Conservation (phyloP, 2,797 vertebrate species). For the Decapterus maruadsi region DNA sequence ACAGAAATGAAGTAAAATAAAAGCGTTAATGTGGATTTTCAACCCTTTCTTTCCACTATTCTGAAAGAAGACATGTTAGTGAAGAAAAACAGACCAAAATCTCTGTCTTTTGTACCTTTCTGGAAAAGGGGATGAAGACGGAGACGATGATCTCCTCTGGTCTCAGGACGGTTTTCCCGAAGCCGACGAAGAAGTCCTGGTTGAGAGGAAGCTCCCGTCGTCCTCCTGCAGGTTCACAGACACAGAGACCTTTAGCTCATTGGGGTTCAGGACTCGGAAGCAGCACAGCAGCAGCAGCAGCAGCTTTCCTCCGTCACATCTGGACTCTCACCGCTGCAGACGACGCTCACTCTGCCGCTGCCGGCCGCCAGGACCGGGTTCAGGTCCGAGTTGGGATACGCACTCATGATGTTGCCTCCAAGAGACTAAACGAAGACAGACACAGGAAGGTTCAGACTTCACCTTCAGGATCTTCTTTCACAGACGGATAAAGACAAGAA, state of each 20-base stretch:
- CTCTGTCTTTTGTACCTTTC: slow-evolving; percentile 77
- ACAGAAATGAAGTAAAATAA: too few relatives aligned
- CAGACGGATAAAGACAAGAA: neutral
- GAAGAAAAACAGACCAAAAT: too few relatives aligned
- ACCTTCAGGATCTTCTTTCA: neutral
- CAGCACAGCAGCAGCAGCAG: too few relatives aligned
- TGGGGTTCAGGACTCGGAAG: too few relatives aligned
- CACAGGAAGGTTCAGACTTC: neutral
- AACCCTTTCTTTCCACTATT: too few relatives aligned
- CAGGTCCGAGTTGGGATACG: slow-evolving; percentile 90
- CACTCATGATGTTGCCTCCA: slow-evolving; percentile 91
- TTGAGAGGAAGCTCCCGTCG: slow-evolving; percentile 83
- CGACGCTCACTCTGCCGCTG: slow-evolving; percentile 82
- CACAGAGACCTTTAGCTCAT: neutral
- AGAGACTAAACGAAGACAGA: slow-evolving; percentile 84
- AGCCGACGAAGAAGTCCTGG: slow-evolving; percentile 87
- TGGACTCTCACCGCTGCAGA: slow-evolving; percentile 82
- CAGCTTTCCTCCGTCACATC: too few relatives aligned
- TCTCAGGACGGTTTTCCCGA: slow-evolving; percentile 83
- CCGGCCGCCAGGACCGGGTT: slow-evolving; percentile 91
- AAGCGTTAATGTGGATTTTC: too few relatives aligned
- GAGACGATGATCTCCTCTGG: slow-evolving; percentile 89
- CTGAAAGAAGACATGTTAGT: too few relatives aligned
- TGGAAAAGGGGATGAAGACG: slow-evolving; percentile 88
- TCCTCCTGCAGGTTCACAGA: slow-evolving; percentile 67